Percentiles rank a stretch among this genome's conserved stretches.
Evolutionary conservation across 2,888 invertebrate genomes (phyloP).

Genomic region (Rhingia rostrata): DNA sequence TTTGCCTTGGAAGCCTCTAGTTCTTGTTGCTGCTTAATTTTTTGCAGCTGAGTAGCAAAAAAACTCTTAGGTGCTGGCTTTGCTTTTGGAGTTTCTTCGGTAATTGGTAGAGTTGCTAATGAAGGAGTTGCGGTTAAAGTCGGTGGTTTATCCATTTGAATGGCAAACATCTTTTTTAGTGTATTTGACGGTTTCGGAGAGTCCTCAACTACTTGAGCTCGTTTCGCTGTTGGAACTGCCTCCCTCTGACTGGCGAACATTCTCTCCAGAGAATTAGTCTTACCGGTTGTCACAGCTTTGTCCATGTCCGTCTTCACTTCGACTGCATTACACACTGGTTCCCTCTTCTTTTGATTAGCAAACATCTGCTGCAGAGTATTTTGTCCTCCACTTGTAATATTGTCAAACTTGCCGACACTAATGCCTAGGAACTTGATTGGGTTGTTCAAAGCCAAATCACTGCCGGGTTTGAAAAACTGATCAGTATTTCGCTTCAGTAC

Average conservation of each 20-base stretch:
- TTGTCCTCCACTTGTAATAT: slow-evolving; percentile 83
- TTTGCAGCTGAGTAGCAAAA: slow-evolving; percentile 75
- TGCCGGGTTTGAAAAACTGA: slow-evolving; percentile 79
- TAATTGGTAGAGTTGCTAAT: no score
- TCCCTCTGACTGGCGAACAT: slow-evolving; percentile 50
- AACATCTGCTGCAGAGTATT: slow-evolving; percentile 86
- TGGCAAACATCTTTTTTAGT: slow-evolving; percentile 48
- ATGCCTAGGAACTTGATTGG: slow-evolving; percentile 89
- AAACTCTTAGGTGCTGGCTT: slow-evolving; percentile 75
- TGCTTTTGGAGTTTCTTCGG: neutral
- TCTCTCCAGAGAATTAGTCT: slow-evolving; percentile 18
- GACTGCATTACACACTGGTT: neutral
- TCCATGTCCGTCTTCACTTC: slow-evolving; percentile 43
- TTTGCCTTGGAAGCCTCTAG: neutral
- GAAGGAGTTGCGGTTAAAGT: neutral
- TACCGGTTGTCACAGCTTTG: neutral
- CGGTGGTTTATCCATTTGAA: slow-evolving; percentile 20
- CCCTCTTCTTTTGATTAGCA: slow-evolving; percentile 80
- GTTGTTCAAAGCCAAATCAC: slow-evolving; percentile 81
- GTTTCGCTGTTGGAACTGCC: neutral
- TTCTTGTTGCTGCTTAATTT: slow-evolving; percentile 74
- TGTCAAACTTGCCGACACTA: slow-evolving; percentile 91
- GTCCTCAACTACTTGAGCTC: neutral
- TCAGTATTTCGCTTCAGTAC: slow-evolving; percentile 86
- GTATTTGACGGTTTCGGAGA: neutral